Base-by-base conservation (phyloP, 2,113 vertebrate genomes). In the Gnathonemus longibarbis region DNA sequence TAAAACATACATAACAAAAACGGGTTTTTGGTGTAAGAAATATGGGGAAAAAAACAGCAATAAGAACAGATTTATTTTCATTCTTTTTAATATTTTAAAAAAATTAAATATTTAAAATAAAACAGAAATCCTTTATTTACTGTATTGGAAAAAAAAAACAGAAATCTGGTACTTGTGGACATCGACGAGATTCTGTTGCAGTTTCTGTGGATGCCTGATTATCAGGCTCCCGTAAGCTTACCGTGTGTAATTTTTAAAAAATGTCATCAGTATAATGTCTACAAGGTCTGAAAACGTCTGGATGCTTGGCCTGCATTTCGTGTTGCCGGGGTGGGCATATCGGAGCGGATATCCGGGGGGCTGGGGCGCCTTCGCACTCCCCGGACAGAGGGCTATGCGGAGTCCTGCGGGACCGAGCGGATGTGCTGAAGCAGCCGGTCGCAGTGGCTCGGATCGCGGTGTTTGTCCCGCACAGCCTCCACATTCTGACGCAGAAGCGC, bases 401-500 rank as follows among this genome's bases (percentile, higher is more conserved):
- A 42, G 58, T 88, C 89, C 85, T 39, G 49, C 15, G 11, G 17
- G n/a, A 88, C n/a, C 10, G 94, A 90, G 74, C 92, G 94, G 46
- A 97, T 86, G 89, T 98, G 96, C 46, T 93, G 94, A 0, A 99
- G 96, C 0, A 99, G 96, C 84, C 94, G 96, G 89, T 98, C 94
- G 1, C 98, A 99, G 91, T 94, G 94, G 27, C 85, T 0, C 0
- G 97, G 93, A 0, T 94, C 96, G 86, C 96, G 96, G 56, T 99
- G 98, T 90, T 98, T 98, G 87, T 96, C 95, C 83, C 94, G 90
- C 9, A 95, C 97, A 0, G 95, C 96, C 93, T 97, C 97, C 0
- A 94, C 94, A 89, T 97, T 97, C 83, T 90, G 93, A 87, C 93
- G 87, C 8, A 99, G 94, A 24, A 97, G 90, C 0, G 92, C 93